A percentile compares a stretch with the other conserved stretches of the same genome.
Conservation (phyloP, 2,797 vertebrate species). For the Hydrophis major region DNA sequence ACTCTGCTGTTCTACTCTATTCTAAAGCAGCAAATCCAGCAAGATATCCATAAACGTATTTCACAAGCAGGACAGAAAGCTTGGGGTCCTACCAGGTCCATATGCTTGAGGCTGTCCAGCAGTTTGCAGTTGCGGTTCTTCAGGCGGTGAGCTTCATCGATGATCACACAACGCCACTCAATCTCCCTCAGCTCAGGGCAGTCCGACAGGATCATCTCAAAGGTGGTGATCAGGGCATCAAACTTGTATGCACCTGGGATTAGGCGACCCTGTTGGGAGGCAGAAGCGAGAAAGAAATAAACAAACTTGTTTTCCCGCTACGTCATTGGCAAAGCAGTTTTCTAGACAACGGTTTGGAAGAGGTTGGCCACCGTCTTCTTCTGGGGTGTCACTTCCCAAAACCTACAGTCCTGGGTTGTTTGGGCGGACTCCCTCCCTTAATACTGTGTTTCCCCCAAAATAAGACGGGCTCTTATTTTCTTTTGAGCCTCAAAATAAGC, state of each 20-base stretch:
- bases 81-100: constrained; percentile 79
- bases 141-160: constrained; percentile 92
- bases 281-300: not conserved
- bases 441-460: not conserved
- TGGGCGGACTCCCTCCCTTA: not conserved
- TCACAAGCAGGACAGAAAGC: not conserved
- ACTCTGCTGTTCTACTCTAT: not conserved
- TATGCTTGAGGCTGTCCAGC: constrained; percentile 92
- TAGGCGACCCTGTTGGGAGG: constrained; percentile 81
- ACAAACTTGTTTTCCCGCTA: not conserved
- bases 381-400: not conserved
- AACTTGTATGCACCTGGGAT: constrained; percentile 95
- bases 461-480: too few species aligned
- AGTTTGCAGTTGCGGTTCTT: constrained; percentile 96
- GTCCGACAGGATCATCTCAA: constrained; percentile 95
- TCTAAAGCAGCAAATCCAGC: not conserved
- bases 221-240: constrained; percentile 93
- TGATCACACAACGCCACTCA: constrained; percentile 93
- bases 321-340: not conserved
- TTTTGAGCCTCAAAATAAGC: too few species aligned
- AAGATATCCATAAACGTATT: not conserved
- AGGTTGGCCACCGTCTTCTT: not conserved
- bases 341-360: not conserved
- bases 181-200: constrained; percentile 94
- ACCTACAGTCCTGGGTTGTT: not conserved